phyloP scores from a whole-genome alignment of 2,888 invertebrate genomes.

The Beris chalybata region DNA sequence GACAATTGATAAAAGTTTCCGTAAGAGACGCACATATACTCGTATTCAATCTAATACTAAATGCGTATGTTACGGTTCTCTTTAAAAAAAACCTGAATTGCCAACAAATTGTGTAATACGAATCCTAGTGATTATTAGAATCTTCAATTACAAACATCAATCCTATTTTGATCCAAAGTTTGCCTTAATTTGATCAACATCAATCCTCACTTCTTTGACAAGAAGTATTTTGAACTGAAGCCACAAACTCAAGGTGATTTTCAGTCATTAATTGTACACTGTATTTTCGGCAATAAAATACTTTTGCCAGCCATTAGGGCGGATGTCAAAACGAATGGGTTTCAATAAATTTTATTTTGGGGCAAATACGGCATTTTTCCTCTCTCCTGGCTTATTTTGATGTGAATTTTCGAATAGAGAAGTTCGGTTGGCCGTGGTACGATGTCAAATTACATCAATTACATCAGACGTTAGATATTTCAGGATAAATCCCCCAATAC shows the following conservation, averaged over 20 bases:
- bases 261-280: conserved; percentile 23
- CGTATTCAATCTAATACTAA: too few species aligned
- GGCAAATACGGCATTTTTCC: neutral
- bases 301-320: conserved; percentile 9
- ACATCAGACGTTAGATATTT: conserved; percentile 6
- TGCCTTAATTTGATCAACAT: neutral
- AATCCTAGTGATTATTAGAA: too few species aligned
- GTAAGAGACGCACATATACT: too few species aligned
- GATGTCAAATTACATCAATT: conserved; percentile 27
- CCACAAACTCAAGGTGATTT: conserved; percentile 23
- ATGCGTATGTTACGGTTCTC: too few species aligned
- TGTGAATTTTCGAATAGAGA: conserved; percentile 11
- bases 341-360: conserved; percentile 22
- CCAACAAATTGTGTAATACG: too few species aligned
- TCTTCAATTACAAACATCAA: too few species aligned
- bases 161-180: too few species aligned
- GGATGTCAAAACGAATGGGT: conserved; percentile 15
- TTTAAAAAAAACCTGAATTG: too few species aligned
- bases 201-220: conserved; percentile 9
- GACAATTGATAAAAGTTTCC: too few species aligned
- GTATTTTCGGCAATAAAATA: conserved; percentile 7
- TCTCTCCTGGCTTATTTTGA: neutral
- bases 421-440: neutral
- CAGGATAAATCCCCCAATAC: conserved; percentile 8
- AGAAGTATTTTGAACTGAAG: conserved; percentile 7